A percentile compares a stretch with the other conserved stretches of the same genome.
These are phyloP conservation scores for Lepilemur septentrionalis DNA, from an alignment of 2,797 vertebrate genomes.

Conservation along the genomic window DNA sequence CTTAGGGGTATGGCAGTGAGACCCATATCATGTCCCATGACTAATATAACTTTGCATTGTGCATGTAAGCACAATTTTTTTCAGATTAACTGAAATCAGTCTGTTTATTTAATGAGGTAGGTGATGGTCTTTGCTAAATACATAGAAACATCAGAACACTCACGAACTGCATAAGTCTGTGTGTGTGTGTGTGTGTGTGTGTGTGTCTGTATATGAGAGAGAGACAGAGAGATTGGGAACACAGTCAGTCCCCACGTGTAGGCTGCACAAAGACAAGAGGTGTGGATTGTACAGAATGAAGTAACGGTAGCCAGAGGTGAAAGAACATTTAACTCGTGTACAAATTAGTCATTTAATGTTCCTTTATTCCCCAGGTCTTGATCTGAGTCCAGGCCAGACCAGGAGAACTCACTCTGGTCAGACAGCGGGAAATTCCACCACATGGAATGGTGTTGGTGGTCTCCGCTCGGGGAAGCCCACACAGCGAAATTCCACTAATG, in stretches of 20 bases:
- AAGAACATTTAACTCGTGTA: constrained; percentile 72
- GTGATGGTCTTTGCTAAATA: not conserved
- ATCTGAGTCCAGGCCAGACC: constrained; percentile 83
- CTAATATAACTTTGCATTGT: not conserved
- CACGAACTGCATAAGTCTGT: fast-evolving
- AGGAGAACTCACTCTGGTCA: constrained; percentile 83
- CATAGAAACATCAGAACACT: not conserved
- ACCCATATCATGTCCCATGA: not conserved
- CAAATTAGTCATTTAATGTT: constrained; percentile 80
- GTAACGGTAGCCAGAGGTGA: constrained; percentile 68
- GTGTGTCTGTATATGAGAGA: not conserved
- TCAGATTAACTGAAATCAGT: not conserved
- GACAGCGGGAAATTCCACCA: constrained; percentile 85
- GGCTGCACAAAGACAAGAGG: constrained; percentile 16
- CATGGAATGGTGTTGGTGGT: constrained; percentile 85
- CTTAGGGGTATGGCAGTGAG: not conserved
- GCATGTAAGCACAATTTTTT: fast-evolving
- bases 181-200: fast-evolving
- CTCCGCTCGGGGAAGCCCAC: constrained; percentile 77
- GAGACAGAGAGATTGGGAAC: not conserved
- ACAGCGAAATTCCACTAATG: constrained; percentile 84
- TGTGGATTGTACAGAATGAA: not conserved
- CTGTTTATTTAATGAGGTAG: not conserved
- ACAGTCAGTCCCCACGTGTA: not conserved
- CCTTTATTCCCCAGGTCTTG: constrained; percentile 82